These are phyloP conservation scores for Holacanthus passer DNA, from an alignment of 2,113 vertebrate species.

Conservation along the genomic window DNA sequence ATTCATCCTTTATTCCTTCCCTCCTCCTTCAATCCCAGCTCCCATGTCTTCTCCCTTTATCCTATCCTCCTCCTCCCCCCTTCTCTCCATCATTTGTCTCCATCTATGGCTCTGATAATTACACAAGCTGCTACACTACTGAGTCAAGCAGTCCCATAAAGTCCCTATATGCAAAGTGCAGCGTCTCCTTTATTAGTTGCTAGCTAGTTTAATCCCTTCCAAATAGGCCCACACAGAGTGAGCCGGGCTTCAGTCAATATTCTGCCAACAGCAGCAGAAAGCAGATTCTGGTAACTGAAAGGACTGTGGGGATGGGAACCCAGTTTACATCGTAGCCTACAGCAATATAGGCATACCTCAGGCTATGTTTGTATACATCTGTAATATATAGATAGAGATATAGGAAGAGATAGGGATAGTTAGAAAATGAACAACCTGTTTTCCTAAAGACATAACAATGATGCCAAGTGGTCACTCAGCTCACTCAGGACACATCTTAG, in stretches of 20 bases:
- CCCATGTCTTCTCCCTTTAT: neutral
- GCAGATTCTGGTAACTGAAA: conserved; percentile 75
- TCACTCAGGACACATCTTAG: conserved; percentile 26
- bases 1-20: conserved; percentile 1
- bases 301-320: conserved; percentile 25
- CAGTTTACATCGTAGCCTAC: conserved; percentile 38
- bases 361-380: conserved; percentile 52
- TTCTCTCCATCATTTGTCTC: neutral
- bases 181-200: conserved; percentile 75
- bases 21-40: neutral
- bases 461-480: conserved; percentile 36
- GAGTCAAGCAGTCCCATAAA: conserved; percentile 66
- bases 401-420: no score
- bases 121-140: conserved; percentile 63
- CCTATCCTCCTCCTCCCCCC: neutral
- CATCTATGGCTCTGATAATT: conserved; percentile 61
- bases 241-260: conserved; percentile 57
- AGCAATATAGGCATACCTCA: conserved; percentile 37
- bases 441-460: conserved; percentile 28
- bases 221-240: conserved; percentile 64
- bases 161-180: conserved; percentile 64
- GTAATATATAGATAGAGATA: no score
- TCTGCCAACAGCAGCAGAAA: conserved; percentile 71
- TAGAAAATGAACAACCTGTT: conserved; percentile 41
- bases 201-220: conserved; percentile 65